phyloP scores from a whole-genome alignment of 1,140 invertebrate species.

The Leptinotarsa defecta region DNA sequence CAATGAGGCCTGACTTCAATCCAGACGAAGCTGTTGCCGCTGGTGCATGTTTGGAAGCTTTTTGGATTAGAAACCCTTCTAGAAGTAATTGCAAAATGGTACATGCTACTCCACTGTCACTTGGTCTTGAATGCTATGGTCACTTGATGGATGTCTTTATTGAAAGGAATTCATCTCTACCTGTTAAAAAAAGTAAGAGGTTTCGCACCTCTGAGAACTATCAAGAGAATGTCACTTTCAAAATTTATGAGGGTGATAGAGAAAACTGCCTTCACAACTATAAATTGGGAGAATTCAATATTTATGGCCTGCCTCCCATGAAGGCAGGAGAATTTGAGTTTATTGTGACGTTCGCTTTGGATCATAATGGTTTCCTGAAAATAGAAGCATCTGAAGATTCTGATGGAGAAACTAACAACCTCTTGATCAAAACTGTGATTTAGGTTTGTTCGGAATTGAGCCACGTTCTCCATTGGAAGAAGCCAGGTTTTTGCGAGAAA shows the following conservation, averaged over 20 bases:
- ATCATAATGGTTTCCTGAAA: constrained; percentile 27
- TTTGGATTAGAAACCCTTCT: constrained; percentile 11
- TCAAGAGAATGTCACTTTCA: constrained; percentile 16
- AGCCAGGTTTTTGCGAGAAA: background rate
- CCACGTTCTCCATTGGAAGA: constrained; percentile 10
- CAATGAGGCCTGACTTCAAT: constrained; percentile 32
- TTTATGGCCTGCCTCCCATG: constrained; percentile 20
- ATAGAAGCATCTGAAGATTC: constrained; percentile 16
- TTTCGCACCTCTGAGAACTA: constrained; percentile 16
- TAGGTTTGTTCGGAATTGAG: background rate
- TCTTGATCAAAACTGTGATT: constrained; percentile 6
- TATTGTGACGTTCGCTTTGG: background rate
- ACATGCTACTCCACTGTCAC: constrained; percentile 25
- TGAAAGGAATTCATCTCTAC: constrained; percentile 7
- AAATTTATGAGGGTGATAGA: constrained; percentile 30
- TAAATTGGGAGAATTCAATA: constrained; percentile 20
- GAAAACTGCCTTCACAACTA: constrained; percentile 27
- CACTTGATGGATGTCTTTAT: constrained; percentile 25
- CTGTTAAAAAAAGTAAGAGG: background rate
- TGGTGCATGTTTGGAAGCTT: constrained; percentile 38
- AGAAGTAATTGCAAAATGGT: constrained; percentile 4
- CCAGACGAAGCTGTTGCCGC: constrained; percentile 36
- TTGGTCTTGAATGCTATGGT: constrained; percentile 13
- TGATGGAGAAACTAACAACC: background rate
- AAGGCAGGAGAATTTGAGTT: constrained; percentile 20